Conservation (phyloP, 2,888 invertebrate species). For the Branchellion lobata region DNA sequence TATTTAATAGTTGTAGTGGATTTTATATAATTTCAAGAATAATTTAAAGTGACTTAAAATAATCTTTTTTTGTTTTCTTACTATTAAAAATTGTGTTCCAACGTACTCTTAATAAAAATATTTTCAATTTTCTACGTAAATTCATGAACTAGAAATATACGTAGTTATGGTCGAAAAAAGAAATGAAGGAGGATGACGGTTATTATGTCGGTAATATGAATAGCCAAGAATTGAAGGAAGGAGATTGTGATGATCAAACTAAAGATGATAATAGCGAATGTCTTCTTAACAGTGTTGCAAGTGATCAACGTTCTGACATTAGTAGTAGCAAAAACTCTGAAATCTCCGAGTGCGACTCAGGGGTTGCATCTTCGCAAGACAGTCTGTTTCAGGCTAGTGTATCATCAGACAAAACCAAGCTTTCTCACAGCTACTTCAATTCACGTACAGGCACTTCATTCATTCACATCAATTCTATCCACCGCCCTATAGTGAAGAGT, state of each 20-base stretch:
- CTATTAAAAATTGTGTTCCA: neutral
- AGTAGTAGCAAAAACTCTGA: conserved; percentile 16
- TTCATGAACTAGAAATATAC: neutral
- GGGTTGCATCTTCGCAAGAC: neutral
- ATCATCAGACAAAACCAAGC: neutral
- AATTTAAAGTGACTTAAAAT: neutral
- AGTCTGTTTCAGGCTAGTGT: neutral
- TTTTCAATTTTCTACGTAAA: neutral
- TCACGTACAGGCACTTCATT: conserved; percentile 41
- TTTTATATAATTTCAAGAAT: neutral
- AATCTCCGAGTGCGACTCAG: conserved; percentile 1
- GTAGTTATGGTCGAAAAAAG: conserved; percentile 4
- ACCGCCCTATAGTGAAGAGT: conserved; percentile 1
- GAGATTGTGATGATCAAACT: conserved; percentile 10
- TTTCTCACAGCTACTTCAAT: conserved; percentile 43
- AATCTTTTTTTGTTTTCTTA: neutral
- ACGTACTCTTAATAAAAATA: neutral
- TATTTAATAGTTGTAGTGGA: conserved; percentile 9
- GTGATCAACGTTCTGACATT: conserved; percentile 19
- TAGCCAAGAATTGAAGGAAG: conserved; percentile 14
- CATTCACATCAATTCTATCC: conserved; percentile 29
- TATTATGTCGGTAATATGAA: neutral
- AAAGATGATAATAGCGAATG: conserved; percentile 21
- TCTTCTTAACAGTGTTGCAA: conserved; percentile 4
- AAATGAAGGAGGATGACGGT: conserved; percentile 1